Base-by-base conservation (phyloP, 1,140 invertebrate genomes). In the Plodia interpunctella region DNA sequence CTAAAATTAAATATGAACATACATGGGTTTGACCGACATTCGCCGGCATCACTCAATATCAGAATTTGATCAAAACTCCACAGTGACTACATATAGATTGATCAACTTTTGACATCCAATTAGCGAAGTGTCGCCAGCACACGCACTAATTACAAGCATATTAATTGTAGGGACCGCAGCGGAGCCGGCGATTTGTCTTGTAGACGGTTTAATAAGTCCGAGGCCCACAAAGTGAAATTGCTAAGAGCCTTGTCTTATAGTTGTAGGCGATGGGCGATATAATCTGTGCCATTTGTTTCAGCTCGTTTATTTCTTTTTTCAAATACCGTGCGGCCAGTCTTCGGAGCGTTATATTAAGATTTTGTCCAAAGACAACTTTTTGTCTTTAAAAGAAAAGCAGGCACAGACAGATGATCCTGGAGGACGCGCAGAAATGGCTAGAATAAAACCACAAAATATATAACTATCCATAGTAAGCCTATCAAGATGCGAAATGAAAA, bases 71-170 rank as follows among this genome's bases (percentile, higher is more conserved):
- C 21, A 25, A 25, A 25, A 35, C 32, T 3, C 32, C 32, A 6
- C 6, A 25, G 30, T 32, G 10, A 8, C 6, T 32, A 44, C 15
- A 53, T 53, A 53, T 53, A 58, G 62, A 78, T 74, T 74, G 69
- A 72, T 78, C 71, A 74, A 70, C 56, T 78, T 75, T 74, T 71
- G 76, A 74, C 73, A 66, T 61, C 59, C 74, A 74, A 78, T 78
- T 78, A 74, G 60, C 55, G 59, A 64, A 63, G 57, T 70, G 69
- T 72, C 74, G 62, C 57, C n/a, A 65, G 30, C 65, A 71, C 64
- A 69, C 65, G 55, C 59, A 54, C 57, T 65, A 68, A 68, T 68
- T 62, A 65, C 52, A 17, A 19, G 44, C 54, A 68, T 68, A 76
- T 69, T 69, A 69, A 72, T 74, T 68, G 72, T 72, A 53, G 28